Evolutionary conservation across 2,113 vertebrate genomes (phyloP).

Genomic region (Carlito syrichta): DNA sequence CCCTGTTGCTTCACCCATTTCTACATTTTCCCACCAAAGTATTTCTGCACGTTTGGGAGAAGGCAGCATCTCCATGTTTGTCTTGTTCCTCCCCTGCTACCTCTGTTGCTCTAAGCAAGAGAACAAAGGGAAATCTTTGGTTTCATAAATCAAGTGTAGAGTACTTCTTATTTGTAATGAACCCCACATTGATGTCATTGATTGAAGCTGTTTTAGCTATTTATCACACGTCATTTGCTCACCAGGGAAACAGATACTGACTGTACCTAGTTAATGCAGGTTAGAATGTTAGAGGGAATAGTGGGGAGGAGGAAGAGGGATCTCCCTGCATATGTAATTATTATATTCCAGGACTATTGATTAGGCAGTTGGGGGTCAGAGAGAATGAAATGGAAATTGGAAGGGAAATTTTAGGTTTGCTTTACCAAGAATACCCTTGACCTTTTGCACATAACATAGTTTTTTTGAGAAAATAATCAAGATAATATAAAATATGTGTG

Average conservation of each 20-base stretch:
- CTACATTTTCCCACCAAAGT: background rate
- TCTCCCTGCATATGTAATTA: background rate
- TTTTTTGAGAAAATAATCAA: background rate
- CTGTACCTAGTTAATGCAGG: background rate
- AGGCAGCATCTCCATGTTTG: background rate
- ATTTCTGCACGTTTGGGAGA: background rate
- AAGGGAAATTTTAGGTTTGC: background rate
- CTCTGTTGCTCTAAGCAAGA: background rate
- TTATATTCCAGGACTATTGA: background rate
- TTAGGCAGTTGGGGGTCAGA: background rate
- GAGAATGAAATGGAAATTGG: constrained; percentile 10
- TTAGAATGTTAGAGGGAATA: background rate
- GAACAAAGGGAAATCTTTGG: constrained; percentile 41
- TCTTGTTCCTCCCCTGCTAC: background rate
- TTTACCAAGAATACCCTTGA: background rate
- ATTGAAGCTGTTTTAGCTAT: constrained; percentile 45
- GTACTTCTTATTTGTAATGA: constrained; percentile 62
- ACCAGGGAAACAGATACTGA: constrained; percentile 38
- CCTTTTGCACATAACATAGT: background rate
- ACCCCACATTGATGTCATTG: constrained; percentile 54
- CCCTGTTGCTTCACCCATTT: too few species aligned
- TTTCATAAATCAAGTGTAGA: constrained; percentile 59
- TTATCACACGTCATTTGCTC: constrained; percentile 55
- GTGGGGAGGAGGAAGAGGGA: background rate
- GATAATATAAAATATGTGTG: background rate